These are phyloP conservation scores for Aricia agestis DNA, from an alignment of 1,140 invertebrate genomes.

Conservation along the genomic window DNA sequence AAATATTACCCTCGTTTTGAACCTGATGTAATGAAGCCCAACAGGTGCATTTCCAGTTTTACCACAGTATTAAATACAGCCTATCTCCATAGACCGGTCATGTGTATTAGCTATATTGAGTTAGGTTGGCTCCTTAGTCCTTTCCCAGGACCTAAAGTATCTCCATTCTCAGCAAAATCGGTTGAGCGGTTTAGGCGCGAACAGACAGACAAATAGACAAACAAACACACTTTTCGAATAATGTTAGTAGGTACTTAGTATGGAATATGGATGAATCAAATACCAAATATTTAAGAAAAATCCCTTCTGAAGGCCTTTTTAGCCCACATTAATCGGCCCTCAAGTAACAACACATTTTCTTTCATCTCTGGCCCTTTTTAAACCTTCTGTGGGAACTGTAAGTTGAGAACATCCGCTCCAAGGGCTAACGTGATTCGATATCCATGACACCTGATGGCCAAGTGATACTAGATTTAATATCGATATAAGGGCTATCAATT, in stretches of 20 bases:
- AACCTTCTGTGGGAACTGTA: neutral
- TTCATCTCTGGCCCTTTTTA: neutral
- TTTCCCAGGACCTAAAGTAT: too few relatives aligned
- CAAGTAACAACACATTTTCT: too few relatives aligned
- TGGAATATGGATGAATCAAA: too few relatives aligned
- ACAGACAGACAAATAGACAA: too few relatives aligned
- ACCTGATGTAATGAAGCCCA: neutral
- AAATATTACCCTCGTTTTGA: neutral
- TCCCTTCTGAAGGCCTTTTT: too few relatives aligned
- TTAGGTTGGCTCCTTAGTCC: neutral
- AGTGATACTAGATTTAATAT: neutral
- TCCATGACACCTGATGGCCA: neutral
- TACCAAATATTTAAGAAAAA: too few relatives aligned
- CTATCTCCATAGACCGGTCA: neutral
- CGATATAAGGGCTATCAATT: neutral
- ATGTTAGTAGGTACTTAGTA: too few relatives aligned
- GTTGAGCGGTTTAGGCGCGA: too few relatives aligned
- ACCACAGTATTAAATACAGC: neutral
- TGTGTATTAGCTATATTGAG: neutral
- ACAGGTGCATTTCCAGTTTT: neutral
- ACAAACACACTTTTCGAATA: too few relatives aligned
- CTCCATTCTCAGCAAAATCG: too few relatives aligned
- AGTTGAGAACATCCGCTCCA: neutral
- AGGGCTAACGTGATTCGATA: conserved; percentile 18
- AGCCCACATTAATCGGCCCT: too few relatives aligned